Conservation (phyloP, 2,888 invertebrate species). For the Andrena chrysosceles region DNA sequence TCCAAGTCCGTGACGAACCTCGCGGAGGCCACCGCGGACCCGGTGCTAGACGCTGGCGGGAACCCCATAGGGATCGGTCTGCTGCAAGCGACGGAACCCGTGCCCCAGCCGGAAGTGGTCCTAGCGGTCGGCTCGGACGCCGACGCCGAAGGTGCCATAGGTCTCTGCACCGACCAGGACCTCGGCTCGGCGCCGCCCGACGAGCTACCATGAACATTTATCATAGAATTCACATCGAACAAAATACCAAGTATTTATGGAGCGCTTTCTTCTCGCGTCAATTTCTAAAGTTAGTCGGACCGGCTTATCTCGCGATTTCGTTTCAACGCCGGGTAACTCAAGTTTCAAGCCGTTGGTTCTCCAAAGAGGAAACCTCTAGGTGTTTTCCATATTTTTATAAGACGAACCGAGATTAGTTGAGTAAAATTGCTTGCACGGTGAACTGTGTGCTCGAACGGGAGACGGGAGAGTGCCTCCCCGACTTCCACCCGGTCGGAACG, state of each 20-base stretch:
- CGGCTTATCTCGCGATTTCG: slow-evolving; percentile 37
- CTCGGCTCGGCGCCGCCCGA: slow-evolving; percentile 79
- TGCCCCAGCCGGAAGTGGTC: slow-evolving; percentile 75
- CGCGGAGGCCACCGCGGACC: slow-evolving; percentile 97
- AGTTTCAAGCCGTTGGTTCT: slow-evolving; percentile 27
- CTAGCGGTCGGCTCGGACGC: slow-evolving; percentile 79
- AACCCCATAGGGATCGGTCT: slow-evolving; percentile 84
- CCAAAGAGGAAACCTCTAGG: slow-evolving; percentile 8
- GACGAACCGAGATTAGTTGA: background rate
- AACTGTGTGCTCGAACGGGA: background rate
- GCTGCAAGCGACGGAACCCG: slow-evolving; percentile 81
- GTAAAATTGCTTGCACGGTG: slow-evolving; percentile 17
- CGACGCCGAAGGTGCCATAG: slow-evolving; percentile 82
- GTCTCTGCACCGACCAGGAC: slow-evolving; percentile 79
- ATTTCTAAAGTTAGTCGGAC: slow-evolving; percentile 47
- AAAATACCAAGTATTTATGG: slow-evolving; percentile 49
- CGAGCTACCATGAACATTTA: slow-evolving; percentile 75
- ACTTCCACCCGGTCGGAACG: slow-evolving; percentile 27
- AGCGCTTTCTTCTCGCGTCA: slow-evolving; percentile 62
- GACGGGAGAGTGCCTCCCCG: slow-evolving; percentile 10
- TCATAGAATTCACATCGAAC: slow-evolving; percentile 10
- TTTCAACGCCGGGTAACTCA: slow-evolving; percentile 12
- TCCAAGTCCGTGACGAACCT: slow-evolving; percentile 99
- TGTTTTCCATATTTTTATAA: slow-evolving; percentile 48
- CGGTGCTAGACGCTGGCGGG: slow-evolving; percentile 89